Base-by-base conservation (phyloP, 2,113 vertebrate species). In the Plestiodon gilberti region DNA sequence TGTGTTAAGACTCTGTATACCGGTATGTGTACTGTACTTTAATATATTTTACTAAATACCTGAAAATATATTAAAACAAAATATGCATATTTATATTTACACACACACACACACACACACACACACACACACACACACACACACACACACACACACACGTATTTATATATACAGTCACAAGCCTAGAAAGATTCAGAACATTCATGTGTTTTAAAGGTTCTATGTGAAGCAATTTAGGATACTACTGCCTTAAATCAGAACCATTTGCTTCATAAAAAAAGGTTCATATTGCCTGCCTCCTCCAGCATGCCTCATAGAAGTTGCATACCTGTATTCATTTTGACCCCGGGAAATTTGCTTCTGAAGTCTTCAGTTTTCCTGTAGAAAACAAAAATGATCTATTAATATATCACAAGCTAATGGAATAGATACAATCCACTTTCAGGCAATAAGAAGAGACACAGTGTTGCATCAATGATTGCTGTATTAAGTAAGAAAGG, bases 261-360 rank as follows among this genome's bases (percentile, higher is more conserved):
- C 52, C 65, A 23, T 84, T 30, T 55, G 55, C 75, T 88, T 78
- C 5, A n/a, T n/a, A 17, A 17, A 33, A 70, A 70, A 70, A 4
- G 13, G 3, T n/a, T 15, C 67, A 70, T 17, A 79, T 87, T 91
- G 3, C 10, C 30, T 6, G 64, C 25, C 25, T 14, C 43, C 35
- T 14, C 43, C 35, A 48, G 1, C 15, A 28, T 67, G 30, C 65
- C 91, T 88, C 81, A 82, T 71, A 88, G 86, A 94, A 91, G 89
- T 1, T 88, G 92, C 96, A 86, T 97, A 97, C 97, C 97, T 97
- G 96, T 96, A 69, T 97, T 97, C 97, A 97, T 97, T 95, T 91
- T 96, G 95, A 95, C 87, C 93, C 93, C 94, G 94, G 92, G 92
- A 64, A 89, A 76, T 96, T 95, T 96, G 94, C 88, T 96, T 93